phyloP scores from a whole-genome alignment of 92 coral and sea anemone genomes.

The Porites rus region DNA sequence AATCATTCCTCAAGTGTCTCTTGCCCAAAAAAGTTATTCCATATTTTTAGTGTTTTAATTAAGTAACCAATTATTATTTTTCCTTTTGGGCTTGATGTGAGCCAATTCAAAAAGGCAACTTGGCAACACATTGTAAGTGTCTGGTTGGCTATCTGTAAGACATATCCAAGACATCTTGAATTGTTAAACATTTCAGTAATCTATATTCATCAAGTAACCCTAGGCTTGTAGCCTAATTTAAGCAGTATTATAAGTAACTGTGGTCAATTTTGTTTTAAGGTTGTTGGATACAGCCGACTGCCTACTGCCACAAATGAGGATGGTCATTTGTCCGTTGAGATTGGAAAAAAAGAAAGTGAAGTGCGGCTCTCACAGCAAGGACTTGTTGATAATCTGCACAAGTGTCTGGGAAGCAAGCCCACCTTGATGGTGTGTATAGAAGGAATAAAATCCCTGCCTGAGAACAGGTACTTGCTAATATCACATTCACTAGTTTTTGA shows the following conservation, averaged over 20 bases:
- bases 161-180: background rate
- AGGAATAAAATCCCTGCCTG: slow-evolving; percentile 97
- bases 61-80: no score
- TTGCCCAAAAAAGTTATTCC: no score
- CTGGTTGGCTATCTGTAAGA: no score
- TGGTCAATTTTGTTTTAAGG: slow-evolving; percentile 38
- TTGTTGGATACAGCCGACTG: slow-evolving; percentile 90
- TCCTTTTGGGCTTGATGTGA: no score
- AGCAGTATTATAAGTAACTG: background rate
- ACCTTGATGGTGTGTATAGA: slow-evolving; percentile 94
- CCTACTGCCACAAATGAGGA: slow-evolving; percentile 91
- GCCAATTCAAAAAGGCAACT: no score
- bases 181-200: background rate
- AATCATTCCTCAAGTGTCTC: no score
- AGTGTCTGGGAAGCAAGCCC: slow-evolving; percentile 92
- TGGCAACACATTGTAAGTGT: no score
- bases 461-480: slow-evolving; percentile 75
- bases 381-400: slow-evolving; percentile 91
- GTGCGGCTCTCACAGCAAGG: slow-evolving; percentile 86
- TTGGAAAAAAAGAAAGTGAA: slow-evolving; percentile 88
- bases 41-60: no score
- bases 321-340: slow-evolving; percentile 94
- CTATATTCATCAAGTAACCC: background rate
- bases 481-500: no score
- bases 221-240: background rate